These are phyloP conservation scores for Drosophila cyrtoloma DNA, from an alignment of 2,888 invertebrate species.

Conservation along the genomic window DNA sequence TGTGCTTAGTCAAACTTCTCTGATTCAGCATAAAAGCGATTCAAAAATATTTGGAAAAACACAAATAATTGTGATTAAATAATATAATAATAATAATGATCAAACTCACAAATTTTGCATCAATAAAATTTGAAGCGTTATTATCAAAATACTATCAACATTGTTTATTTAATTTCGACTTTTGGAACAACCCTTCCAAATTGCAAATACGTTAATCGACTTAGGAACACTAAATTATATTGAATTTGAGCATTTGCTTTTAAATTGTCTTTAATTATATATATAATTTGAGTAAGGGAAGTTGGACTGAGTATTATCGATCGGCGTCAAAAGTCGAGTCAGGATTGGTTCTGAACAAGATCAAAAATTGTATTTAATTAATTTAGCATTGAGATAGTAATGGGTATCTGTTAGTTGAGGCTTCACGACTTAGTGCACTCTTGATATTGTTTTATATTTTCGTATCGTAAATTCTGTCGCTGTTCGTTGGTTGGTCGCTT, in stretches of 20 bases:
- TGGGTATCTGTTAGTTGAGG: background rate
- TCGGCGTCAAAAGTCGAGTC: background rate
- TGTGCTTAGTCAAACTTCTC: background rate
- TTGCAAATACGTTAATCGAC: background rate
- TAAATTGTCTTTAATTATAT: no score
- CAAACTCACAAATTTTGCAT: background rate
- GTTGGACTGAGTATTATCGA: background rate
- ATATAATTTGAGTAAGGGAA: background rate
- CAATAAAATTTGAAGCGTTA: background rate
- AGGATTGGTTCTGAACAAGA: background rate
- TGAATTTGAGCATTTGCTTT: background rate
- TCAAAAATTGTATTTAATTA: background rate
- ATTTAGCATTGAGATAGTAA: background rate
- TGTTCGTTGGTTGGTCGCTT: constrained; percentile 20
- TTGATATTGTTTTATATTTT: background rate
- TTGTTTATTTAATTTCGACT: background rate
- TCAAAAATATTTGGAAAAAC: background rate
- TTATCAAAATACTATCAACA: background rate
- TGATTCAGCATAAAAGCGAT: no score
- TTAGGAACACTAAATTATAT: no score
- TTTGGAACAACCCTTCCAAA: background rate
- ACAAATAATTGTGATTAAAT: background rate
- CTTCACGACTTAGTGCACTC: background rate
- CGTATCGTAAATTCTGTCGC: constrained; percentile 36
- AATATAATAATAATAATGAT: background rate